Percentiles rank a stretch among this genome's conserved stretches.
These are phyloP conservation scores for Liodrosophila aerea DNA, from an alignment of 2,888 invertebrate genomes.

Conservation along the genomic window DNA sequence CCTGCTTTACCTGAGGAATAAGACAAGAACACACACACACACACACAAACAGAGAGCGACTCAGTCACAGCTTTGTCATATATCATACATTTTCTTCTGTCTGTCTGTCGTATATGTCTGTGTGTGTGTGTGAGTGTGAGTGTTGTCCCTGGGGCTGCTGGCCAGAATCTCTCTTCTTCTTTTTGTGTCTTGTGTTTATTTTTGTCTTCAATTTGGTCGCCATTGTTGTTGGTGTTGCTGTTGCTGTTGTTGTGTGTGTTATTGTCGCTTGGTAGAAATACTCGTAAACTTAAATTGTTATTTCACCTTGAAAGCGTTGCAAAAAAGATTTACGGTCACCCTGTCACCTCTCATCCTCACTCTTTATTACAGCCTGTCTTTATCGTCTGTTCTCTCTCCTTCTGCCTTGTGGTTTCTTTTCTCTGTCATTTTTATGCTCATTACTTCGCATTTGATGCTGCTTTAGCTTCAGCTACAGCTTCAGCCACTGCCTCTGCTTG, in stretches of 20 bases:
- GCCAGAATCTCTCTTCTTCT: constrained; percentile 6
- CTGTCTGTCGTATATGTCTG: constrained; percentile 4
- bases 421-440: constrained; percentile 66
- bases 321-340: constrained; percentile 70
- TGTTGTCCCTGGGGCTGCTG: not conserved
- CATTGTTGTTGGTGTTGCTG: constrained; percentile 7
- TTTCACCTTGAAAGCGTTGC: constrained; percentile 75
- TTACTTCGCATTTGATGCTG: constrained; percentile 63
- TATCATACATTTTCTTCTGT: constrained; percentile 55
- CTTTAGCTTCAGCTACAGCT: constrained; percentile 24
- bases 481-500: constrained; percentile 3
- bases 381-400: not conserved
- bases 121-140: not conserved
- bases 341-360: constrained; percentile 34
- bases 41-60: constrained; percentile 52
- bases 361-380: not conserved
- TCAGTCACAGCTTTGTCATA: constrained; percentile 60
- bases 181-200: constrained; percentile 16
- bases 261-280: constrained; percentile 47
- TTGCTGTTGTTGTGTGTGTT: constrained; percentile 23
- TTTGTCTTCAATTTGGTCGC: constrained; percentile 18
- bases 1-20: constrained; percentile 16
- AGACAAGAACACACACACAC: constrained; percentile 6
- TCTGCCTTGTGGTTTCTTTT: constrained; percentile 24
- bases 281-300: constrained; percentile 76